phyloP scores from a whole-genome alignment of 2,888 invertebrate species.

The Meiosimyza decipiens region DNA sequence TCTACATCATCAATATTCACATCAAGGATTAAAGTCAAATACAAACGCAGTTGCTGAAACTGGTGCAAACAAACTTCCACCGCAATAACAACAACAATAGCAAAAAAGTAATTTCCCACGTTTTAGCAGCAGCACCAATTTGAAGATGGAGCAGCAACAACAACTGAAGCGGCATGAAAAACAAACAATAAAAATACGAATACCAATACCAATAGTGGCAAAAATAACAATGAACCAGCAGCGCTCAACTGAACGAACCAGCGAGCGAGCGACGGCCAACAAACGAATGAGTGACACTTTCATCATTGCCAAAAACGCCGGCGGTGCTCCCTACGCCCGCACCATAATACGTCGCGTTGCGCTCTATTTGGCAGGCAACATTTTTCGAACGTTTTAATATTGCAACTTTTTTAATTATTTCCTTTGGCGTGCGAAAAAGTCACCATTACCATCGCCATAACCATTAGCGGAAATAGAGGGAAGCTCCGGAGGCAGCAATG shows the following conservation, averaged over 20 bases:
- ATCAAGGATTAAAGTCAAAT: slow-evolving; percentile 6
- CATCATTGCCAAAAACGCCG: slow-evolving; percentile 32
- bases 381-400: slow-evolving; percentile 57
- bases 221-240: slow-evolving; percentile 29
- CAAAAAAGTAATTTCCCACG: background rate
- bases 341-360: background rate
- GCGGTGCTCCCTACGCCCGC: slow-evolving; percentile 10
- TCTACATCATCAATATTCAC: slow-evolving; percentile 25
- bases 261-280: background rate
- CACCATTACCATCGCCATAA: background rate
- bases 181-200: background rate
- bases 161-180: slow-evolving; percentile 5
- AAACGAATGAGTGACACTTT: slow-evolving; percentile 28
- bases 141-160: background rate
- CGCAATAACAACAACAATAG: slow-evolving; percentile 9
- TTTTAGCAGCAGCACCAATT: background rate
- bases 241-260: background rate
- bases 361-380: slow-evolving; percentile 44
- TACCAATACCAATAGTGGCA: background rate
- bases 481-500: background rate
- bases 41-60: slow-evolving; percentile 20
- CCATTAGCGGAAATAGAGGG: background rate
- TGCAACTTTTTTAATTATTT: slow-evolving; percentile 65
- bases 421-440: slow-evolving; percentile 44
- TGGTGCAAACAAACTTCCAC: slow-evolving; percentile 8